These are phyloP conservation scores for Silurus aristotelis DNA, from an alignment of 2,797 vertebrate genomes.

Conservation along the genomic window DNA sequence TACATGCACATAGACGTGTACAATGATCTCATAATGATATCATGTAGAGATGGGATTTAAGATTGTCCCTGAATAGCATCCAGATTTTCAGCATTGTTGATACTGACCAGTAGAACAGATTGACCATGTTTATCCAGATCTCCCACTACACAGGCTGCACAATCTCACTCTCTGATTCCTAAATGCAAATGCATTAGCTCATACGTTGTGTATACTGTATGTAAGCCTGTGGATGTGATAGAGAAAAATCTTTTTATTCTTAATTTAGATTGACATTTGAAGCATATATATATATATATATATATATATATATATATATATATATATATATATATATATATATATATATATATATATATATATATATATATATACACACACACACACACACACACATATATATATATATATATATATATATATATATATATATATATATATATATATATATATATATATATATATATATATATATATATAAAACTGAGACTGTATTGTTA, in stretches of 20 bases:
- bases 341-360: too few species aligned
- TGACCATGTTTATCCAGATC: slow-evolving; percentile 26
- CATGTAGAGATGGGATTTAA: slow-evolving; percentile 15
- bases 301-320: too few species aligned
- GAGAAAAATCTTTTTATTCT: slow-evolving; percentile 1
- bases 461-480: too few species aligned
- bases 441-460: too few species aligned
- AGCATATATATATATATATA: too few species aligned
- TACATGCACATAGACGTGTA: slow-evolving; percentile 6
- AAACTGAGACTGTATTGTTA: too few species aligned
- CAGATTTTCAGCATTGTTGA: slow-evolving; percentile 23
- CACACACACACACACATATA: too few species aligned
- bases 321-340: too few species aligned
- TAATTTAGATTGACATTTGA: not conserved
- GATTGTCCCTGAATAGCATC: slow-evolving; percentile 16
- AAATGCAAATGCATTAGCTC: not conserved
- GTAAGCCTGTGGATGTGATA: slow-evolving; percentile 15
- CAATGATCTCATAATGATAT: slow-evolving; percentile 29
- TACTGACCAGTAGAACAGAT: slow-evolving; percentile 22
- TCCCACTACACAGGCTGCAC: slow-evolving; percentile 19
- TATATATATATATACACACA: too few species aligned
- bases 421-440: too few species aligned
- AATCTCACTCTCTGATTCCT: slow-evolving; percentile 30
- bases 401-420: too few species aligned
- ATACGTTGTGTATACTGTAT: not conserved